phyloP scores from a whole-genome alignment of 2,888 invertebrate genomes.

The Drosophila melanosoma region DNA sequence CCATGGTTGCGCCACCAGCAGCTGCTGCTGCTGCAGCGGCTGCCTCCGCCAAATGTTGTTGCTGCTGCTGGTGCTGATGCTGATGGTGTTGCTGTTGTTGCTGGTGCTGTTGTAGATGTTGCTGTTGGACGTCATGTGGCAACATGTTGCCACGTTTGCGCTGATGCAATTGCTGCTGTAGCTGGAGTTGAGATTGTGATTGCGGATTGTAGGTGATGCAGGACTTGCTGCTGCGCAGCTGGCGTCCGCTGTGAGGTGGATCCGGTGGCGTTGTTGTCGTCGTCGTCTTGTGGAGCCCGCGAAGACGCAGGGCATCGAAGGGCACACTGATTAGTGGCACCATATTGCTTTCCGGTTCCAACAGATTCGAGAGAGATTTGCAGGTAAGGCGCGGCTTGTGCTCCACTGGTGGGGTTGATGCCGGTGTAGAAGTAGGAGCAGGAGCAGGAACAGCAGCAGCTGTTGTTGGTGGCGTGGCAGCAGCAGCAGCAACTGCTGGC shows the following conservation, averaged over 20 bases:
- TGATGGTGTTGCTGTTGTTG: conserved; percentile 39
- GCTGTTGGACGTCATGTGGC: conserved; percentile 65
- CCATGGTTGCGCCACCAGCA: conserved; percentile 85
- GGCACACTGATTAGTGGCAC: conserved; percentile 68
- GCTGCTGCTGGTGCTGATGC: conserved; percentile 52
- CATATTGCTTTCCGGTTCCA: conserved; percentile 86
- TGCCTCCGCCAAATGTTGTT: conserved; percentile 64
- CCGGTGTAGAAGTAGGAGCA: conserved; percentile 23
- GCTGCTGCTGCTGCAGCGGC: conserved; percentile 46
- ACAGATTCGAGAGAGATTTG: conserved; percentile 87
- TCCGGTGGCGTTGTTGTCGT: conserved; percentile 31
- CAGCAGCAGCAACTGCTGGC: conserved; percentile 17
- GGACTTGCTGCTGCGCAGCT: conserved; percentile 67
- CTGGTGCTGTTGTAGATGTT: conserved; percentile 46
- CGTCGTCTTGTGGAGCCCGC: conserved; percentile 45
- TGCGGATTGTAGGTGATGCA: conserved; percentile 68
- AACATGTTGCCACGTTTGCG: conserved; percentile 69
- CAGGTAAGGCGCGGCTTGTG: conserved; percentile 87
- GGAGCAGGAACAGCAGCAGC: conserved; percentile 7
- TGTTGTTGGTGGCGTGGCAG: conserved; percentile 20
- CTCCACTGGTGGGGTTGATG: conserved; percentile 68
- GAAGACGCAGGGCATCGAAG: conserved; percentile 63
- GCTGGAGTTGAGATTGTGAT: conserved; percentile 38
- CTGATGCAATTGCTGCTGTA: conserved; percentile 67
- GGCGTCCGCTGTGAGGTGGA: conserved; percentile 47